Evolutionary conservation across 2,113 vertebrate genomes (phyloP).

Genomic region (Rhabdornis inornatus): DNA sequence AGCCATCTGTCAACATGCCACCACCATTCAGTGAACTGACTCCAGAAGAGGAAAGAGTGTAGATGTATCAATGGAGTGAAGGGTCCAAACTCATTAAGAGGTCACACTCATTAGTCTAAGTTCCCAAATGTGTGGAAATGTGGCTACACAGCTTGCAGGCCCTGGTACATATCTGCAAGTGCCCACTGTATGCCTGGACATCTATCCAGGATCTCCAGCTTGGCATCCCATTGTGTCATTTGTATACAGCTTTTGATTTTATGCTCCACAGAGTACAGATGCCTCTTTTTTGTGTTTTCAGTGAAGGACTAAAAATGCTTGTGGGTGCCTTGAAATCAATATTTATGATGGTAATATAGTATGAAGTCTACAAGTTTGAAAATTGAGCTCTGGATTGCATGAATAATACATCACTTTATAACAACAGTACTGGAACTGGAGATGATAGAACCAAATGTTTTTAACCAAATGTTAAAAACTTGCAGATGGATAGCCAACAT

Average conservation of each 20-base stretch:
- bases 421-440: constrained; percentile 33
- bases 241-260: not conserved
- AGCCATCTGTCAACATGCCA: not conserved
- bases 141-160: not conserved
- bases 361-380: constrained; percentile 47
- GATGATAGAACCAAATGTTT: not conserved
- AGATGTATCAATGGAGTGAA: not conserved
- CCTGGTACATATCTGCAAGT: not conserved
- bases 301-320: constrained; percentile 23
- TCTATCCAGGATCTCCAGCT: not conserved
- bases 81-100: not conserved
- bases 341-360: constrained; percentile 46
- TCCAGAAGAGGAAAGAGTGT: not conserved
- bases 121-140: not conserved
- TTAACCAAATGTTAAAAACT: constrained; percentile 7
- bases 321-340: constrained; percentile 52
- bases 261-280: not conserved
- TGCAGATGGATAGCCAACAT: not conserved
- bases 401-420: constrained; percentile 49
- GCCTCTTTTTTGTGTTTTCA: not conserved
- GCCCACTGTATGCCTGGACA: not conserved
- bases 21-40: not conserved
- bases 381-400: constrained; percentile 30
- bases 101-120: not conserved
- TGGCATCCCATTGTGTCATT: not conserved